A percentile compares a stretch with the other conserved stretches of the same genome.
Conservation (phyloP, 2,797 vertebrate species). For the Neoniphon sammara region DNA sequence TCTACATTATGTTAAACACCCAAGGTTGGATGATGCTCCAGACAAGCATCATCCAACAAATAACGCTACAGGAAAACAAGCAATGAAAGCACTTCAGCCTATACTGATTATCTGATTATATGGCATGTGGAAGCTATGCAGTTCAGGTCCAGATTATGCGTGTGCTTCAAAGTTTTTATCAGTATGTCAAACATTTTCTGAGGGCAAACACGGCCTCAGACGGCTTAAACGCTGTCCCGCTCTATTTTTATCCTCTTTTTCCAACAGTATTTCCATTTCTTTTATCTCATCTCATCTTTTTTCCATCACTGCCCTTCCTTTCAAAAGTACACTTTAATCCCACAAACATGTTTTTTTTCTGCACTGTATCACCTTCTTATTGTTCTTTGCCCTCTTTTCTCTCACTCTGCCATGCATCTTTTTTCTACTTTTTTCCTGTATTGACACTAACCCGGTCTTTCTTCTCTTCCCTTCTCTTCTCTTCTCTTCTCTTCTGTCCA, state of each 20-base stretch:
- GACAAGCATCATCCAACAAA: too few relatives aligned
- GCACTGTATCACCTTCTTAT: not conserved
- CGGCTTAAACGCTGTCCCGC: too few relatives aligned
- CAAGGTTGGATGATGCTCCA: not conserved
- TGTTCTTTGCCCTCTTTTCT: not conserved
- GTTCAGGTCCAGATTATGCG: too few relatives aligned
- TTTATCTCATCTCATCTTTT: not conserved
- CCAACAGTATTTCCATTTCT: too few relatives aligned
- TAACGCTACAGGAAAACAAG: not conserved
- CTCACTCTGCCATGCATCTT: not conserved
- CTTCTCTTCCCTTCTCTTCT: constrained; percentile 5
- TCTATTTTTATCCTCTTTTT: too few relatives aligned
- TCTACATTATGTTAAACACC: constrained; percentile 24
- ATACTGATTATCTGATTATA: too few relatives aligned
- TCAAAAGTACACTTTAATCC: too few relatives aligned
- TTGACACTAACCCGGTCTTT: not conserved
- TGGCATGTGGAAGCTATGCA: too few relatives aligned
- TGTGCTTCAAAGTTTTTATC: too few relatives aligned
- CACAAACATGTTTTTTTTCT: not conserved
- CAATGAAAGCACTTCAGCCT: not conserved
- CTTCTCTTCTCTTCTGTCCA: constrained; percentile 11
- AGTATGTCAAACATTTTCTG: too few relatives aligned
- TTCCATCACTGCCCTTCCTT: not conserved
- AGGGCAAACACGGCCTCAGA: too few relatives aligned
- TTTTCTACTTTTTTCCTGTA: not conserved